Evolutionary conservation across 2,797 vertebrate genomes (phyloP).

Genomic region (Rhabdomys pumilio): DNA sequence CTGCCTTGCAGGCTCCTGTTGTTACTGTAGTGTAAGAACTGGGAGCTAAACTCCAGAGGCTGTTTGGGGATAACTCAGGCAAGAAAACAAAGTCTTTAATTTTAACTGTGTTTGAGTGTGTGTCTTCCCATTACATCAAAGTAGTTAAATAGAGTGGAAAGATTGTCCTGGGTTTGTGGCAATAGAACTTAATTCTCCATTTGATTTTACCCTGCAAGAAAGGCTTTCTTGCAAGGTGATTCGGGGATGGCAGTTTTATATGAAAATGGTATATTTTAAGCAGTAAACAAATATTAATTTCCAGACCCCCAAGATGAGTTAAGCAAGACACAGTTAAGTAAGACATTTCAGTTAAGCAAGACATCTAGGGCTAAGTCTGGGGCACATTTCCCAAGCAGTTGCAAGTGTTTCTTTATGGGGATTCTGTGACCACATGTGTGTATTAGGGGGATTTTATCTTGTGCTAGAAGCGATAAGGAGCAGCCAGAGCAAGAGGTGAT

Average conservation of each 20-base stretch:
- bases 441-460: constrained; percentile 64
- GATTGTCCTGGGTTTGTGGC: constrained; percentile 69
- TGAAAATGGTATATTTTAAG: constrained; percentile 79
- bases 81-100: constrained; percentile 68
- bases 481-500: constrained; percentile 77
- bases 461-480: constrained; percentile 73
- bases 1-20: background rate
- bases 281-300: constrained; percentile 83
- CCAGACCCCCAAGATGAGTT: constrained; percentile 70
- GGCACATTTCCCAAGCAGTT: constrained; percentile 70
- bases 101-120: constrained; percentile 66
- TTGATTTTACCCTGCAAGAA: constrained; percentile 79
- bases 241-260: constrained; percentile 80
- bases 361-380: constrained; percentile 69
- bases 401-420: constrained; percentile 70
- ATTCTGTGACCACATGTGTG: constrained; percentile 9
- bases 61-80: constrained; percentile 53
- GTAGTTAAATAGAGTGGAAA: constrained; percentile 78
- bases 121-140: constrained; percentile 71
- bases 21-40: background rate
- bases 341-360: too few species aligned
- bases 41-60: constrained; percentile 27
- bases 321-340: too few species aligned
- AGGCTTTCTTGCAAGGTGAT: constrained; percentile 76
- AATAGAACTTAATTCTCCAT: constrained; percentile 78